Conservation (phyloP, 2,113 vertebrate genomes). For the Heloderma charlesbogerti region DNA sequence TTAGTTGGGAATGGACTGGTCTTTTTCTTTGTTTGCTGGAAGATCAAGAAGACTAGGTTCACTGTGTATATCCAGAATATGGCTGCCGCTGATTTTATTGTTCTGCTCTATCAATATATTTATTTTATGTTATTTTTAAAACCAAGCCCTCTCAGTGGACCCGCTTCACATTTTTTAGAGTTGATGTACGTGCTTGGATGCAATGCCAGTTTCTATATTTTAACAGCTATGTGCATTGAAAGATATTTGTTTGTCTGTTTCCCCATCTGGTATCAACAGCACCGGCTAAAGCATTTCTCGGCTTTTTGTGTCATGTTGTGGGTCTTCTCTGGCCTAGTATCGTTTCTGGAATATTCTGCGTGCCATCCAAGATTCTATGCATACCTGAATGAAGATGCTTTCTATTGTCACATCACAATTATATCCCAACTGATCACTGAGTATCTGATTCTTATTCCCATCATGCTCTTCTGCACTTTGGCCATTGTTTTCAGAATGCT, state of each 20-base stretch:
- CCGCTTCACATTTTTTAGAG: background rate
- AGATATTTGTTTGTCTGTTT: background rate
- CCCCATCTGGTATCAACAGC: background rate
- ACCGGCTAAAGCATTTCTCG: background rate
- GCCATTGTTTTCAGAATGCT: conserved; percentile 29
- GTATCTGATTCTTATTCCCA: conserved; percentile 33
- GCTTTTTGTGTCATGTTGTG: background rate
- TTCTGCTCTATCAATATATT: conserved; percentile 17
- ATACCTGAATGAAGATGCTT: background rate
- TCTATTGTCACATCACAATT: background rate
- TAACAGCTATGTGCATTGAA: conserved; percentile 17
- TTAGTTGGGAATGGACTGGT: conserved; percentile 16
- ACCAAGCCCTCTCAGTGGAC: background rate
- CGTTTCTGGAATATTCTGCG: conserved; percentile 8
- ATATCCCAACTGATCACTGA: background rate
- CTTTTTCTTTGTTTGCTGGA: conserved; percentile 26
- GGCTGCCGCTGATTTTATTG: background rate
- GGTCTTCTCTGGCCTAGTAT: background rate
- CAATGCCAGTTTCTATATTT: conserved; percentile 22
- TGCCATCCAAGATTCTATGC: conserved; percentile 27
- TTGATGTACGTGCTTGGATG: background rate
- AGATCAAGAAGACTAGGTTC: conserved; percentile 26
- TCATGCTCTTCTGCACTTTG: background rate
- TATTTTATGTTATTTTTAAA: background rate
- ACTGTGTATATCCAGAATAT: conserved; percentile 12